Percentiles rank a stretch among this genome's conserved stretches.
phyloP scores from a whole-genome alignment of 2,113 vertebrate species.

The Anoplopoma fimbria region DNA sequence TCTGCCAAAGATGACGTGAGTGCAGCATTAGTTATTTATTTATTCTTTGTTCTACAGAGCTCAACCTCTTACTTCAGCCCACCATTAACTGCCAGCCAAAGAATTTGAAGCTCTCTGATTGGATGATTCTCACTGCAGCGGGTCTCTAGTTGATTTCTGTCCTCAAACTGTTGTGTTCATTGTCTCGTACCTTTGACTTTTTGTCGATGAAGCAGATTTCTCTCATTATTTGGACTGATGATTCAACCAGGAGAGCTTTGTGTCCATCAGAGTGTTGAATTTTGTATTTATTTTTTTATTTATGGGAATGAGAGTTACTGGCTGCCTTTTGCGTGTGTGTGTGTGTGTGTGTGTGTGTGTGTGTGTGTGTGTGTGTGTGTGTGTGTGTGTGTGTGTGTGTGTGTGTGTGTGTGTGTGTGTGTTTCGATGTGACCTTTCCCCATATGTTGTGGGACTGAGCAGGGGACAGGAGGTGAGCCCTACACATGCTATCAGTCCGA shows the following conservation, averaged over 20 bases:
- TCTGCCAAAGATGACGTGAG: neutral
- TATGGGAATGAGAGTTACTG: neutral
- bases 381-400: slow-evolving; percentile 38
- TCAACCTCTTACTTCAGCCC: neutral
- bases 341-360: slow-evolving; percentile 36
- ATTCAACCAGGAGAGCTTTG: neutral
- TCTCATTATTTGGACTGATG: slow-evolving; percentile 24
- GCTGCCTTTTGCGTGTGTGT: slow-evolving; percentile 35
- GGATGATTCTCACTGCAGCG: neutral
- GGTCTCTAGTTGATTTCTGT: slow-evolving; percentile 1
- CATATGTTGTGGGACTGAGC: slow-evolving; percentile 76
- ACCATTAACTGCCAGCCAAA: neutral
- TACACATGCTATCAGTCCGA: slow-evolving; percentile 72
- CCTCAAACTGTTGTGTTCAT: neutral
- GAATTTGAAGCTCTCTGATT: neutral
- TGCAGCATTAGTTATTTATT: neutral
- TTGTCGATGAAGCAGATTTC: neutral
- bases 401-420: slow-evolving; percentile 45
- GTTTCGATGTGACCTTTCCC: slow-evolving; percentile 72
- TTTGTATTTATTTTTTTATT: neutral
- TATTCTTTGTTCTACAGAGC: neutral
- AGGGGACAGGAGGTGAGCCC: slow-evolving; percentile 68
- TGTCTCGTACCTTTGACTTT: slow-evolving; percentile 3
- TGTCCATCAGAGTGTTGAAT: slow-evolving; percentile 8
- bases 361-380: slow-evolving; percentile 40